Conservation (phyloP, 2,113 vertebrate genomes). For the Prochilodus magdalenae region DNA sequence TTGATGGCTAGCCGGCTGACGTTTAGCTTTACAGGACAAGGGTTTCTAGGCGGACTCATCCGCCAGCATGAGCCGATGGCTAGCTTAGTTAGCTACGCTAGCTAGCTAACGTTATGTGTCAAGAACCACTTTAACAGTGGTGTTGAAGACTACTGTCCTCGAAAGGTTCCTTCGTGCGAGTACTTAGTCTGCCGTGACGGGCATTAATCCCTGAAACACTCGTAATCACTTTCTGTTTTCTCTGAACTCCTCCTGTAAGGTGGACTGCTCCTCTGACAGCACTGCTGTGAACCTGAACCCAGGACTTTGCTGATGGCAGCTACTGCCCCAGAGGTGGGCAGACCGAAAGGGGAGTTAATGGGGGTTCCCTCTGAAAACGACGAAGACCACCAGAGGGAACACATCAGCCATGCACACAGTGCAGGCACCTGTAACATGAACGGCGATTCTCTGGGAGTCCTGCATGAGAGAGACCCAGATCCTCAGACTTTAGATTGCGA, state of each 20-base stretch:
- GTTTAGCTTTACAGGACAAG: background rate
- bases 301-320: conserved; percentile 53
- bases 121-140: too few species aligned
- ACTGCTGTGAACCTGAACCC: conserved; percentile 8
- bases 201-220: too few species aligned
- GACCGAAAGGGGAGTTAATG: conserved; percentile 26
- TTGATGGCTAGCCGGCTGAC: background rate
- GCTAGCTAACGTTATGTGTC: background rate
- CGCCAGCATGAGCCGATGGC: too few species aligned
- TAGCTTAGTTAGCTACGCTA: background rate
- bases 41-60: background rate
- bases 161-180: too few species aligned
- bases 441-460: background rate
- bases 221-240: background rate
- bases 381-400: background rate
- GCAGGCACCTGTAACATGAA: background rate
- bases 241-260: background rate
- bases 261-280: background rate
- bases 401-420: background rate
- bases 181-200: background rate
- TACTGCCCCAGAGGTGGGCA: conserved; percentile 27
- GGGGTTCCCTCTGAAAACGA: conserved; percentile 44
- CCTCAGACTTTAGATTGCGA: conserved; percentile 4
- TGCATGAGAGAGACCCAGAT: background rate
- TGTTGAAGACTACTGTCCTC: too few species aligned